Percentiles rank a stretch among this genome's conserved stretches.
Conservation (phyloP, 1,140 invertebrate genomes). For the Brachionus rubens region DNA sequence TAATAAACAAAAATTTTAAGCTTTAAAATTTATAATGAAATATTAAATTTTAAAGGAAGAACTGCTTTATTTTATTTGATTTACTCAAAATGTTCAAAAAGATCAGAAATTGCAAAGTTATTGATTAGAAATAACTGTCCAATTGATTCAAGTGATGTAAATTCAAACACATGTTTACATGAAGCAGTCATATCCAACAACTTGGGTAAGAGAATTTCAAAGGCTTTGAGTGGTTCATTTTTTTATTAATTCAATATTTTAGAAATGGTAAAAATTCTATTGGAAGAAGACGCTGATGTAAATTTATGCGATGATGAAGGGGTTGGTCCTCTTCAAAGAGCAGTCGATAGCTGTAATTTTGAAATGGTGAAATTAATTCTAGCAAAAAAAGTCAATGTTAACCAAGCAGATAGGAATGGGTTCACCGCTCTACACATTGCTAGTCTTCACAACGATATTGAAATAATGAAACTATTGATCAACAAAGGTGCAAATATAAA, state of each 20-base stretch:
- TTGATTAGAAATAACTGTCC: not conserved
- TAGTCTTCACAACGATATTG: conserved; percentile 12
- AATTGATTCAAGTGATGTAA: not conserved
- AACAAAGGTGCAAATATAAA: conserved; percentile 24
- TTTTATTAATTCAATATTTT: not conserved
- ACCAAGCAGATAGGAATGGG: conserved; percentile 32
- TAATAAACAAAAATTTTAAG: not conserved
- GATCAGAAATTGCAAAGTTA: not conserved
- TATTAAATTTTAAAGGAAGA: not conserved
- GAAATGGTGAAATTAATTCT: conserved; percentile 6
- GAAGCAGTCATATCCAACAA: conserved; percentile 6
- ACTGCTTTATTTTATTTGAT: conserved; percentile 5
- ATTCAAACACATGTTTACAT: conserved; percentile 1
- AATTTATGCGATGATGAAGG: not conserved
- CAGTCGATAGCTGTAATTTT: conserved; percentile 21
- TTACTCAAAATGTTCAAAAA: not conserved
- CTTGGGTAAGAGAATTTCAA: not conserved
- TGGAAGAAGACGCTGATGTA: not conserved
- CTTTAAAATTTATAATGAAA: not conserved
- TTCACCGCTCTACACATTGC: conserved; percentile 32
- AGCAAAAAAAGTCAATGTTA: not conserved
- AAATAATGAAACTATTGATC: not conserved
- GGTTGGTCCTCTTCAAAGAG: not conserved
- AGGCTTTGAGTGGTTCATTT: not conserved
- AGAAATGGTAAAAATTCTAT: conserved; percentile 5